Evolutionary conservation across 2,113 vertebrate species (phyloP).

Genomic region (Myiozetetes cayanensis): DNA sequence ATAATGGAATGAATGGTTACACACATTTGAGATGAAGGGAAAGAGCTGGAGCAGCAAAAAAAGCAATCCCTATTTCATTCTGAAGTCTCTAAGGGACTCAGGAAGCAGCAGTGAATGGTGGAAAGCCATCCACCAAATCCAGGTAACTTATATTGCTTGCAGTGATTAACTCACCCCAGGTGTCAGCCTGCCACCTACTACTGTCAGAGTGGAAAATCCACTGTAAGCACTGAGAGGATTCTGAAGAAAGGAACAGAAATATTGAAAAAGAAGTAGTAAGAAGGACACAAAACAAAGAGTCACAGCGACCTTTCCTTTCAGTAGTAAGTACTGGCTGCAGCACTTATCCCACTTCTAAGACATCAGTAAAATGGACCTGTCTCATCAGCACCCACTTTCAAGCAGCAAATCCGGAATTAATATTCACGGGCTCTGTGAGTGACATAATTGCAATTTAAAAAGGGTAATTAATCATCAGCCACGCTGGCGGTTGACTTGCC

Average conservation of each 20-base stretch:
- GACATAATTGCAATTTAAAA: slow-evolving; percentile 83
- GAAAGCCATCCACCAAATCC: background rate
- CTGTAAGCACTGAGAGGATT: background rate
- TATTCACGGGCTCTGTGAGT: slow-evolving; percentile 74
- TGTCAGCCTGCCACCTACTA: background rate
- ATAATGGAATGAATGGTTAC: background rate
- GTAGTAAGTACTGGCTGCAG: background rate
- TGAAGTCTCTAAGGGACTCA: background rate
- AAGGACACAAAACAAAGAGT: background rate
- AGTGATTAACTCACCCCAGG: background rate
- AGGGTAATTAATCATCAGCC: slow-evolving; percentile 79
- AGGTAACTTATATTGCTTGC: background rate
- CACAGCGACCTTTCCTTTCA: background rate
- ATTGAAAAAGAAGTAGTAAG: background rate
- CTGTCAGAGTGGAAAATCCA: background rate
- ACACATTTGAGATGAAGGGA: background rate
- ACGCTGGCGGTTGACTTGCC: slow-evolving; percentile 52
- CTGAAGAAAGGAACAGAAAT: slow-evolving; percentile 7
- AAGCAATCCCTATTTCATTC: background rate
- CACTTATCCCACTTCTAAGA: background rate
- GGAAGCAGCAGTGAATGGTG: background rate
- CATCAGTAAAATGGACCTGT: slow-evolving; percentile 8
- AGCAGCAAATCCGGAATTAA: slow-evolving; percentile 77
- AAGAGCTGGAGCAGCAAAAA: background rate
- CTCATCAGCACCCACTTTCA: slow-evolving; percentile 71